A percentile compares a stretch with the other conserved stretches of the same genome.
Evolutionary conservation across 2,888 invertebrate species (phyloP).

Genomic region (Tanytarsus gracilentus): DNA sequence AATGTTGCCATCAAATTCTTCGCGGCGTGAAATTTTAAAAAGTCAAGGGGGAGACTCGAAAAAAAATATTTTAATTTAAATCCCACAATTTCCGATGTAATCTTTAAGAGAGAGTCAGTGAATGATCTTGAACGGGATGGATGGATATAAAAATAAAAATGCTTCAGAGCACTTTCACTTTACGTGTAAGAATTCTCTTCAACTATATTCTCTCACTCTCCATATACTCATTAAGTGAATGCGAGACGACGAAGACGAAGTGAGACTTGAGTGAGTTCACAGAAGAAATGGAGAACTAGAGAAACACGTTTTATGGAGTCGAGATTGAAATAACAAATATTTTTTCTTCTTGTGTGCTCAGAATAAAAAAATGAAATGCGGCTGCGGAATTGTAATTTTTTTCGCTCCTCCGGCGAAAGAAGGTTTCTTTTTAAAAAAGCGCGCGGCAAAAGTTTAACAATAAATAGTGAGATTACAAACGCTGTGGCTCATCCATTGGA

Average conservation of each 20-base stretch:
- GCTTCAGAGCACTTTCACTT: slow-evolving; percentile 16
- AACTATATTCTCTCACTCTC: background rate
- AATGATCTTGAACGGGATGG: background rate
- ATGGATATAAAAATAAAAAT: background rate
- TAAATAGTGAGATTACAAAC: no score
- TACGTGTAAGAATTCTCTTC: slow-evolving; percentile 26
- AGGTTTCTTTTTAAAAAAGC: no score
- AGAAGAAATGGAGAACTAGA: slow-evolving; percentile 8
- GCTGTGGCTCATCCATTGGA: no score
- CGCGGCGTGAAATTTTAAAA: no score
- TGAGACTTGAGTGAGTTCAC: background rate
- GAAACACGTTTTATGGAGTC: slow-evolving; percentile 21
- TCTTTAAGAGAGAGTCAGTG: background rate
- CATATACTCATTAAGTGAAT: background rate
- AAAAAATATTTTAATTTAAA: no score
- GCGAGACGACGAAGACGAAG: background rate
- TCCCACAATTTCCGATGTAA: no score
- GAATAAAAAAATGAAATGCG: background rate
- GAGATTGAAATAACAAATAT: slow-evolving; percentile 13
- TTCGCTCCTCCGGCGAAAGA: no score
- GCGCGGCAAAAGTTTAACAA: no score
- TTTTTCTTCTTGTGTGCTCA: background rate
- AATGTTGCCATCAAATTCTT: background rate
- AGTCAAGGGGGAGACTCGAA: no score
- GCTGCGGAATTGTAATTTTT: background rate